Evolutionary conservation across 2,113 vertebrate species (phyloP), one percentile per base, ranked within the genome.

Genomic region (Myodes glareolus): DNA sequence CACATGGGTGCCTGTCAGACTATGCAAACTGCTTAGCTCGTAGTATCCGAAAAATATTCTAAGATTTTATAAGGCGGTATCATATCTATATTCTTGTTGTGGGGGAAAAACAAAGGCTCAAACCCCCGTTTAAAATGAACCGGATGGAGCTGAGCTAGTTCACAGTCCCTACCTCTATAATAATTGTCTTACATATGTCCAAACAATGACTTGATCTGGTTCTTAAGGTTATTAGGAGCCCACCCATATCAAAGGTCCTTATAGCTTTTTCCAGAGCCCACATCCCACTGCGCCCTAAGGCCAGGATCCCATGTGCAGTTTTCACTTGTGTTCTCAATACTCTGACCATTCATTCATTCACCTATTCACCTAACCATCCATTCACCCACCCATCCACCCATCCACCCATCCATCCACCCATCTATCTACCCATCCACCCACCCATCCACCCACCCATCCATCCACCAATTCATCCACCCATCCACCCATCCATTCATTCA

Each of bases 301-400:
- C 23, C 50, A 70, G 50, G 2, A 17, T 85, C 87, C 94, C 52
- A 31, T 3, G 0, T 78, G 23, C 7, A 29, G 17, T 63, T 90
- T 85, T 91, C 19, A 82, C 39, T 87, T 88, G 19, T 70, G 19
- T 45, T 81, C 29, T 75, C 5, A 55, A 72, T 72, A 39, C 47
- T 77, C 16, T 50, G 39, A 8, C 25, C 72, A 68, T 81, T 21
- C 11, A 68, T 13, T 2, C 25, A 31, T 67, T 0, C 25, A 25
- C 5, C 19, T 6, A 13, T 29, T 29, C 47, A 17, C 9, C 16
- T 4, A 17, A 29, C 52, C 27, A 27, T 39, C 4, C 19, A 50
- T 19, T 4, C 3, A 17, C 3, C 5, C 7, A 8, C 2, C 0
- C 52, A 39, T 5, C 0, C 13, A 50, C 10, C 17, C 33, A 58